Percentiles rank a stretch among this genome's conserved stretches.
Evolutionary conservation across 2,888 invertebrate species (phyloP).

Genomic region (Cryptocephalus primarius): DNA sequence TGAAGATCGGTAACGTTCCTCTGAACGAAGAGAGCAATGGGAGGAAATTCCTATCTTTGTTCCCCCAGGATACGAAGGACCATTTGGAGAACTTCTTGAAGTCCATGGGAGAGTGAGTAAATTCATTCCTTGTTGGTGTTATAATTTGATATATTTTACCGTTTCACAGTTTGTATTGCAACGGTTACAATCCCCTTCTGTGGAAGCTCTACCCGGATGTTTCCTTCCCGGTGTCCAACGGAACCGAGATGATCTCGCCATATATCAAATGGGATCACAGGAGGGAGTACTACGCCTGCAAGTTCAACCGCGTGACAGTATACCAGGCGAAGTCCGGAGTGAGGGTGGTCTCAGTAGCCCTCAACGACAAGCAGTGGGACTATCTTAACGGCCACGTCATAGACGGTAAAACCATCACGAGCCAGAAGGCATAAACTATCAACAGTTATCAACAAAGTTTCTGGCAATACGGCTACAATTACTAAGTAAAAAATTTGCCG

Average conservation of each 20-base stretch:
- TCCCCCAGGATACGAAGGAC: background rate
- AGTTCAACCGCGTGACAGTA: constrained; percentile 7
- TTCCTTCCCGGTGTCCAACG: constrained; percentile 69
- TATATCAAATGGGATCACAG: constrained; percentile 83
- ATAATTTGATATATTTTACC: background rate
- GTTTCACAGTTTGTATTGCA: constrained; percentile 55
- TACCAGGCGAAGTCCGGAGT: constrained; percentile 3
- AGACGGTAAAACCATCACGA: constrained; percentile 39
- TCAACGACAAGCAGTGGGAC: constrained; percentile 47
- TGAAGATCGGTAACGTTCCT: constrained; percentile 9
- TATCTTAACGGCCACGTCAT: constrained; percentile 73
- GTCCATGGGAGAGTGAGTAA: constrained; percentile 11
- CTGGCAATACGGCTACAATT: too few species aligned
- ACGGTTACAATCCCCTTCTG: constrained; percentile 64
- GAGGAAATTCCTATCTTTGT: constrained; percentile 3
- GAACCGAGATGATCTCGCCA: constrained; percentile 44
- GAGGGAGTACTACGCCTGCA: constrained; percentile 57
- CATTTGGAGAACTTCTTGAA: constrained; percentile 5
- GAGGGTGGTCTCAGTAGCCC: constrained; percentile 4
- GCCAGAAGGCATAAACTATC: too few species aligned
- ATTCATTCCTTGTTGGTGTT: background rate
- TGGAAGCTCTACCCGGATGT: constrained; percentile 66
- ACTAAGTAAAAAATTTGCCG: too few species aligned
- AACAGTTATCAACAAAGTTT: too few species aligned
- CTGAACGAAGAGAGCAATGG: background rate